Evolutionary conservation across 2,113 vertebrate genomes (phyloP), one percentile per base, ranked within the genome.

Genomic region (Bambusicola thoracicus): DNA sequence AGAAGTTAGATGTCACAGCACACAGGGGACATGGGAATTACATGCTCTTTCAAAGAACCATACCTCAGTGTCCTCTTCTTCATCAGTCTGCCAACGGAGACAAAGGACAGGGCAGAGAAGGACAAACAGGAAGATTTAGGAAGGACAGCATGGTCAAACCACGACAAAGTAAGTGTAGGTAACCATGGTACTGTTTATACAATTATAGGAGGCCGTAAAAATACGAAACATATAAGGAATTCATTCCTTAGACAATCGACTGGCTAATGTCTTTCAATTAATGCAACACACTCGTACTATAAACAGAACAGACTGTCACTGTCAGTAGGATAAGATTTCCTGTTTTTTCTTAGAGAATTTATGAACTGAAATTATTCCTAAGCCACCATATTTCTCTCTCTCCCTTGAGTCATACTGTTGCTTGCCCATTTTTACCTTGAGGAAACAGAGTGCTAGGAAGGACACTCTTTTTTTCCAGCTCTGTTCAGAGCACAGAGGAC

Each of bases 21-120:
- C 92, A 76, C 96, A 8, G 38, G 36, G 67, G 16, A 72, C 48
- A 87, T 53, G 55, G 89, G 82, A 67, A 86, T 53, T 34, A 76
- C 89, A 90, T 97, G 96, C 91, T 95, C n/a, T 94, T 85, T 66
- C 30, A 75, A 68, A 89, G 51, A 94, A 82, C 70, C 97, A 74
- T 98, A 99, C 98, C 99, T 99, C 98, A 81, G 90, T 81, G 70
- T 99, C 98, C 90, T 98, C 98, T 68, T 99, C 99, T 95, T 99
- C 99, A 97, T 99, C 99, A 11, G 98, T 99, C 99, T 99, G 98
- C 94, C 95, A 96, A 75, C 95, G 72, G 92, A 93, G 81, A 97
- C 73, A 96, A 91, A 93, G 78, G 81, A 94, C 83, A 96, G 96
- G 72, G 86, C 81, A 91, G 79, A 97, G 95, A 97, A 97, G 94